Evolutionary conservation across 1,140 invertebrate genomes (phyloP), one percentile per base, ranked within the genome.

Genomic region (Drosophila nikananu): DNA sequence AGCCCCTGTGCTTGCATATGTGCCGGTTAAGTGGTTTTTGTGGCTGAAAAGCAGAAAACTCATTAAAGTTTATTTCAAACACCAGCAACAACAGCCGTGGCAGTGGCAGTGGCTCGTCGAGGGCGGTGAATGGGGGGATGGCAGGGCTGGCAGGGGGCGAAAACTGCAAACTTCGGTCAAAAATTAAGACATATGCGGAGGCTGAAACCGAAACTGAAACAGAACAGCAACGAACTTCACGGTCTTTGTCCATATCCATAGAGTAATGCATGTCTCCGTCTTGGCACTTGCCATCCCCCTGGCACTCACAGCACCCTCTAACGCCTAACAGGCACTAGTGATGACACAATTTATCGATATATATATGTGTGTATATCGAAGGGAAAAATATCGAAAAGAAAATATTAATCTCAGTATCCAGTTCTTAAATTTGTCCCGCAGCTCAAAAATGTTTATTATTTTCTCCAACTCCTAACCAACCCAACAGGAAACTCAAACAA

Each of bases 11-110:
- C 67, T 64, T 84, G 77, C 81, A 84, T 86, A 86, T 84, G 82
- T 84, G 82, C 75, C 82, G 81, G 81, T 83, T 83, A 83, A 83
- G 81, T 83, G 81, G 81, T 83, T 83, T 83, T 83, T 83, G 81
- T 84, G 81, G 77, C 81, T 83, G 80, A 83, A 83, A 83, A 83
- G 81, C 81, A 83, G 81, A 83, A 83, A 83, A 83, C 81, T 86
- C 82, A 86, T 86, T 86, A 86, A 83, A 86, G 82, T 86, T 86
- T 81, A 81, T 86, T 86, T 86, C 82, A 74, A 77, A 74, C 65
- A 81, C 74, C 49, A 83, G 74, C 80, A 81, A 67, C 82, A 80
- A 5, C 57, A 60, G 5, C 2, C 30, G 30, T 30, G 23, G 30
- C 51, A 32, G 41, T 39, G 49, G 35, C 17, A 62, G 27, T 19